These are phyloP conservation scores for Cynodonichthys magdalenae DNA, from an alignment of 2,797 vertebrate species.

Conservation along the genomic window DNA sequence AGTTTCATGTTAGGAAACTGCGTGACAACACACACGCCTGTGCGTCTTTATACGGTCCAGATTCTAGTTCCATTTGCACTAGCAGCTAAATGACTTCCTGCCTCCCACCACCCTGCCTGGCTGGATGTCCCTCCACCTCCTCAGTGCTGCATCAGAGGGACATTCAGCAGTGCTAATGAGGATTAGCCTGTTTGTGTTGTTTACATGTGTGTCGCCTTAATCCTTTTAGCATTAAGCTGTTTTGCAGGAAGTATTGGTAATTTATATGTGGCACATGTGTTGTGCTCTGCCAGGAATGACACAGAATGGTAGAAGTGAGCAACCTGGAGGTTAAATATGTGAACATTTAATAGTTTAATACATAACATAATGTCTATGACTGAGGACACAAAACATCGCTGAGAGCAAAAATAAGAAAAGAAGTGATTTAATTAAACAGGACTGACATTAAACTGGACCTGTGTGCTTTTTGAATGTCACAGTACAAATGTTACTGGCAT, in stretches of 20 bases:
- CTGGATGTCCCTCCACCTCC: slow-evolving; percentile 45
- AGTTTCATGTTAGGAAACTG: slow-evolving; percentile 32
- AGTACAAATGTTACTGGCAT: too few relatives aligned
- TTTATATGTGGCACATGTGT: slow-evolving; percentile 71
- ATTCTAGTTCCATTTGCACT: slow-evolving; percentile 50
- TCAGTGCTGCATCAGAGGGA: slow-evolving; percentile 68
- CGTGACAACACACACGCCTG: slow-evolving; percentile 15
- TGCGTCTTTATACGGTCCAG: slow-evolving; percentile 14
- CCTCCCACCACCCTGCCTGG: slow-evolving; percentile 52
- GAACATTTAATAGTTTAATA: slow-evolving; percentile 1
- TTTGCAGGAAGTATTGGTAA: slow-evolving; percentile 75
- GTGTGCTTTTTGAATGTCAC: too few relatives aligned
- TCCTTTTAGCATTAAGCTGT: slow-evolving; percentile 82
- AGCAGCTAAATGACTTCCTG: slow-evolving; percentile 55
- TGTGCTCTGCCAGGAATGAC: slow-evolving; percentile 46
- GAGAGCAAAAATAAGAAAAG: background rate
- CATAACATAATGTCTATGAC: too few relatives aligned
- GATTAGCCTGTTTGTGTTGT: slow-evolving; percentile 85
- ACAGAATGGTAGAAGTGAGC: slow-evolving; percentile 16
- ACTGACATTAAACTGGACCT: background rate
- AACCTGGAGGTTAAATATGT: slow-evolving; percentile 45
- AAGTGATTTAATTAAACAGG: too few relatives aligned
- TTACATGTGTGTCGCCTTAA: slow-evolving; percentile 83
- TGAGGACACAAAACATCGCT: slow-evolving; percentile 2
- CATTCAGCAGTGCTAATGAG: slow-evolving; percentile 81